phyloP scores from a whole-genome alignment of 2,888 invertebrate species.

The Syritta pipiens region DNA sequence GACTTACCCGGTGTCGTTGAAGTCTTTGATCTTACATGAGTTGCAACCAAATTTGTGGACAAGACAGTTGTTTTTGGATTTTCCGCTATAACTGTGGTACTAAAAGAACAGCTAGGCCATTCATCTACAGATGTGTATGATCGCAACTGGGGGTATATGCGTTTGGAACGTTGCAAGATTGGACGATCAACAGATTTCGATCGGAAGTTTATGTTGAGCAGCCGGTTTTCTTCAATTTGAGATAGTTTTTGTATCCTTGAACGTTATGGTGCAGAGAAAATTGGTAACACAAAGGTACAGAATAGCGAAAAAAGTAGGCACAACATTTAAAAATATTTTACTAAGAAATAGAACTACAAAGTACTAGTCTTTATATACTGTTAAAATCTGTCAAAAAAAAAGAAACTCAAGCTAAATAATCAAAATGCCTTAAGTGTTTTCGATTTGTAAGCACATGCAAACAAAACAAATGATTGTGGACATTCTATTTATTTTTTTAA shows the following conservation, averaged over 20 bases:
- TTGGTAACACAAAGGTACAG: conserved; percentile 64
- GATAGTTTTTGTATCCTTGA: conserved; percentile 69
- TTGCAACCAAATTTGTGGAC: conserved; percentile 30
- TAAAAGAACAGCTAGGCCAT: conserved; percentile 61
- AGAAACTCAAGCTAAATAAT: too few species aligned
- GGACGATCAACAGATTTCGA: conserved; percentile 75
- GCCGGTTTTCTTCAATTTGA: conserved; percentile 70
- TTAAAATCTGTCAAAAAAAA: too few species aligned
- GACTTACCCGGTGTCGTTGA: conserved; percentile 46
- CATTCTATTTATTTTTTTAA: too few species aligned
- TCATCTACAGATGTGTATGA: conserved; percentile 65
- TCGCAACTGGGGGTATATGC: conserved; percentile 62
- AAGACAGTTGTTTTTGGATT: conserved; percentile 18
- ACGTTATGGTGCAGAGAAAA: conserved; percentile 65
- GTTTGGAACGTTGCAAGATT: conserved; percentile 60
- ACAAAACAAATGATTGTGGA: too few species aligned
- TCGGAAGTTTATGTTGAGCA: conserved; percentile 72
- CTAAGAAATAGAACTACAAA: conserved; percentile 7
- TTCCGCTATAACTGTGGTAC: conserved; percentile 31
- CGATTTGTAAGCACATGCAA: too few species aligned
- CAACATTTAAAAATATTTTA: conserved; percentile 49
- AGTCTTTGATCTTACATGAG: conserved; percentile 37
- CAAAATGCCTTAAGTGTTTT: too few species aligned
- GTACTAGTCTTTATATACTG: neutral
- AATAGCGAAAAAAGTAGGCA: conserved; percentile 63